Conservation (phyloP, 1,140 invertebrate genomes). For the Drosophila sucinea region DNA sequence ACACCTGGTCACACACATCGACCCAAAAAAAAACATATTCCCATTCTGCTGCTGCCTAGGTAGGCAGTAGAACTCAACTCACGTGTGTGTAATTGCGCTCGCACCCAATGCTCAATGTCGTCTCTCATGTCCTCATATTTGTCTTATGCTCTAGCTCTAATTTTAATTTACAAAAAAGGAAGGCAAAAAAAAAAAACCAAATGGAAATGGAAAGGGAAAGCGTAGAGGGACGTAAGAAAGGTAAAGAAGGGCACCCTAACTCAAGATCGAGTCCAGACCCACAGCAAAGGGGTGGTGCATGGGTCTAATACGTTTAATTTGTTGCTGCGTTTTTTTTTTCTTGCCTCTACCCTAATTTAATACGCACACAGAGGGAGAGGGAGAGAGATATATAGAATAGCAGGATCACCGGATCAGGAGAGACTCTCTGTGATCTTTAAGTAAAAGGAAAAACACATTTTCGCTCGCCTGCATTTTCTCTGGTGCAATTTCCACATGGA, state of each 20-base stretch:
- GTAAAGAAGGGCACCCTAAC: slow-evolving; percentile 28
- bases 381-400: slow-evolving; percentile 19
- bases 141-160: slow-evolving; percentile 78
- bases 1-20: slow-evolving; percentile 59
- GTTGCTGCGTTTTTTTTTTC: slow-evolving; percentile 62
- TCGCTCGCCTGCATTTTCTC: slow-evolving; percentile 60
- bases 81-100: slow-evolving; percentile 44
- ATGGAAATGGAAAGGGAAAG: slow-evolving; percentile 8
- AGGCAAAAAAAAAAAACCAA: slow-evolving; percentile 24
- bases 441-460: slow-evolving; percentile 62
- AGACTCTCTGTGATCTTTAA: slow-evolving; percentile 25
- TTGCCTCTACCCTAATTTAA: slow-evolving; percentile 56
- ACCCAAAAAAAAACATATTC: slow-evolving; percentile 10
- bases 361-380: slow-evolving; percentile 63
- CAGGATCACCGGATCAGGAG: slow-evolving; percentile 15
- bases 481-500: slow-evolving; percentile 41
- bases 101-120: slow-evolving; percentile 50
- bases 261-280: slow-evolving; percentile 37
- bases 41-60: not conserved
- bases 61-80: not conserved
- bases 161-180: slow-evolving; percentile 67
- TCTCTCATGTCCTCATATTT: slow-evolving; percentile 39
- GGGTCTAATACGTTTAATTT: slow-evolving; percentile 76
- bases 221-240: slow-evolving; percentile 15
- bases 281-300: slow-evolving; percentile 67